phyloP scores from a whole-genome alignment of 2,797 vertebrate species.

The Aphelocoma californica region DNA sequence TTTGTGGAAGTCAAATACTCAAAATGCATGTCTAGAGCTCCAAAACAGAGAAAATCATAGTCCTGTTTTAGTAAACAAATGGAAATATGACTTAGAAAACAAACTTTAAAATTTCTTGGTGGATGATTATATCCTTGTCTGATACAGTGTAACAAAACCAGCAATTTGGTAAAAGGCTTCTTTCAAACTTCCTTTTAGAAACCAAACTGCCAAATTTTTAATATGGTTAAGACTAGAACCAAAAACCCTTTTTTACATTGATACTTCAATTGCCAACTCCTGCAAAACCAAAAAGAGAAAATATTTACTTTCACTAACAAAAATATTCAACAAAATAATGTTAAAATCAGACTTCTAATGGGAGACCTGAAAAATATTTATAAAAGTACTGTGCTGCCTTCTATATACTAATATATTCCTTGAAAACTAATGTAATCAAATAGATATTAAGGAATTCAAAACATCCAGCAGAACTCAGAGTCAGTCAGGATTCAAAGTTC shows the following conservation, averaged over 20 bases:
- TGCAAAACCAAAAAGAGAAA: not conserved
- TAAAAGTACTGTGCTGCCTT: not conserved
- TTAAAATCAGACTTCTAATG: not conserved
- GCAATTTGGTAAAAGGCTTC: not conserved
- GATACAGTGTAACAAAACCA: not conserved
- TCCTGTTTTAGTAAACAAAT: not conserved
- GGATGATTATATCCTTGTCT: not conserved
- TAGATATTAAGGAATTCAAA: not conserved
- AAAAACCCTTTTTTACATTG: not conserved
- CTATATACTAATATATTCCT: not conserved
- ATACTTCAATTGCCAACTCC: not conserved
- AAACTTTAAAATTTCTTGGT: not conserved
- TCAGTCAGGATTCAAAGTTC: not conserved
- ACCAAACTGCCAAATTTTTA: not conserved
- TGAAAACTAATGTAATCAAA: not conserved
- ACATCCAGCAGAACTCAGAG: not conserved
- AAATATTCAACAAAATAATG: not conserved
- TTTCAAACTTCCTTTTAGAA: not conserved
- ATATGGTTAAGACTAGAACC: not conserved
- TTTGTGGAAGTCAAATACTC: not conserved
- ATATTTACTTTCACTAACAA: not conserved
- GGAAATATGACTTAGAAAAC: not conserved
- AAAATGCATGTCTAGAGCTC: not conserved
- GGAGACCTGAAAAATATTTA: not conserved
- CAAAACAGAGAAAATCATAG: not conserved